Evolutionary conservation across 2,113 vertebrate genomes (phyloP).

Genomic region (Apistogramma diplotaenia): DNA sequence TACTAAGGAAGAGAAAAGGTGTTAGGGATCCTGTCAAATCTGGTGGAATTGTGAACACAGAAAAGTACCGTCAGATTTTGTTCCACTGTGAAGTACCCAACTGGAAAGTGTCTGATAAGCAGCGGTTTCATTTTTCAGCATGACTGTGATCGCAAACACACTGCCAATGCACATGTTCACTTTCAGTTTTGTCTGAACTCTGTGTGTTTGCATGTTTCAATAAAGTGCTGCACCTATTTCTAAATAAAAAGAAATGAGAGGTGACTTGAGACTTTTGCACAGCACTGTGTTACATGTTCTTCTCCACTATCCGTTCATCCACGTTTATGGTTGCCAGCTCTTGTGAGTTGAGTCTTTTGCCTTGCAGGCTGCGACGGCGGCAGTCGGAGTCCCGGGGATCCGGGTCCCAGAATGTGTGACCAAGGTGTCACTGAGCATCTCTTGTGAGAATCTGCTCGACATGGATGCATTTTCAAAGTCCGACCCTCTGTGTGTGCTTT

Average conservation of each 20-base stretch:
- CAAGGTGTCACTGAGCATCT: conserved; percentile 83
- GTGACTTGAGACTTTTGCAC: background rate
- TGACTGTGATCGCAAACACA: background rate
- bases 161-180: background rate
- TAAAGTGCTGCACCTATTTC: background rate
- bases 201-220: background rate
- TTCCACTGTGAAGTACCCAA: background rate
- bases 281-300: background rate
- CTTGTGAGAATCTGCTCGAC: conserved; percentile 87
- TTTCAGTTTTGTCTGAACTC: background rate
- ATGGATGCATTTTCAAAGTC: conserved; percentile 87
- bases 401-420: conserved; percentile 80
- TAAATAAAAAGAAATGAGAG: background rate
- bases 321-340: background rate
- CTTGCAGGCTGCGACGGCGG: conserved; percentile 41
- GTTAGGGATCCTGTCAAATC: background rate
- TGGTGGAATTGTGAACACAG: background rate
- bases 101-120: background rate
- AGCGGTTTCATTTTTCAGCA: background rate
- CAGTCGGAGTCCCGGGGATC: background rate
- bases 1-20: too few species aligned
- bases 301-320: background rate
- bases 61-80: background rate
- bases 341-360: background rate
- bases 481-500: conserved; percentile 86